Evolutionary conservation across 2,888 invertebrate genomes (phyloP).

Genomic region (Caenorhabditis drosophilae): DNA sequence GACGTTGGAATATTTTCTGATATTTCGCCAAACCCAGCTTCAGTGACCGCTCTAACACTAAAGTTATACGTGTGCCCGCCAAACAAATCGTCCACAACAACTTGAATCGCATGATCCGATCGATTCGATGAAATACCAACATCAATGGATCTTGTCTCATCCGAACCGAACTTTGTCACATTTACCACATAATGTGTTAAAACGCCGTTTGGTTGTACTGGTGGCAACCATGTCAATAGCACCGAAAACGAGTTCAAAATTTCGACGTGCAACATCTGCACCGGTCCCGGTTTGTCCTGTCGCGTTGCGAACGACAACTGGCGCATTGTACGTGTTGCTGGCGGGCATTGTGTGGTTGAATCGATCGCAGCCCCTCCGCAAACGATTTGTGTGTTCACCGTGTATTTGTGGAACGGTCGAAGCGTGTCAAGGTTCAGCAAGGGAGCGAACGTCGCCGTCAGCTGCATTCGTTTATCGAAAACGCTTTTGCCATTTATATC

Average conservation of each 20-base stretch:
- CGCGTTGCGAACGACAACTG: slow-evolving; percentile 56
- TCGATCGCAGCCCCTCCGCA: slow-evolving; percentile 5
- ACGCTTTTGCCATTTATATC: slow-evolving; percentile 57
- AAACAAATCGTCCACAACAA: slow-evolving; percentile 59
- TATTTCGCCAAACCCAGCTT: slow-evolving; percentile 61
- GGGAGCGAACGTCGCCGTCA: slow-evolving; percentile 35
- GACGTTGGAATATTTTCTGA: slow-evolving; percentile 41
- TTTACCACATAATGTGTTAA: slow-evolving; percentile 59
- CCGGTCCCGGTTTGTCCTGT: slow-evolving; percentile 61
- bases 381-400: slow-evolving; percentile 59
- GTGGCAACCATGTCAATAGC: slow-evolving; percentile 60
- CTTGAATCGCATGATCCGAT: slow-evolving; percentile 46
- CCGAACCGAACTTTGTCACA: slow-evolving; percentile 33
- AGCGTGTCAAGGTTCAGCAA: slow-evolving; percentile 57
- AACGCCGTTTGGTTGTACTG: slow-evolving; percentile 63
- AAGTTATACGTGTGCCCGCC: slow-evolving; percentile 56
- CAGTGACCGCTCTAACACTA: slow-evolving; percentile 60
- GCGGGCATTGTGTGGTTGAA: slow-evolving; percentile 40
- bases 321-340: slow-evolving; percentile 52
- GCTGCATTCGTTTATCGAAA: slow-evolving; percentile 48
- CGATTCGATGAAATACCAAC: slow-evolving; percentile 45
- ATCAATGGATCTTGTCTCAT: slow-evolving; percentile 52
- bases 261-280: slow-evolving; percentile 45
- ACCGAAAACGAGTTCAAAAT: slow-evolving; percentile 61
- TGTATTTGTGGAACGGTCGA: slow-evolving; percentile 64